Base-by-base conservation (phyloP, 2,797 vertebrate species). In the Calcarius lapponicus region DNA sequence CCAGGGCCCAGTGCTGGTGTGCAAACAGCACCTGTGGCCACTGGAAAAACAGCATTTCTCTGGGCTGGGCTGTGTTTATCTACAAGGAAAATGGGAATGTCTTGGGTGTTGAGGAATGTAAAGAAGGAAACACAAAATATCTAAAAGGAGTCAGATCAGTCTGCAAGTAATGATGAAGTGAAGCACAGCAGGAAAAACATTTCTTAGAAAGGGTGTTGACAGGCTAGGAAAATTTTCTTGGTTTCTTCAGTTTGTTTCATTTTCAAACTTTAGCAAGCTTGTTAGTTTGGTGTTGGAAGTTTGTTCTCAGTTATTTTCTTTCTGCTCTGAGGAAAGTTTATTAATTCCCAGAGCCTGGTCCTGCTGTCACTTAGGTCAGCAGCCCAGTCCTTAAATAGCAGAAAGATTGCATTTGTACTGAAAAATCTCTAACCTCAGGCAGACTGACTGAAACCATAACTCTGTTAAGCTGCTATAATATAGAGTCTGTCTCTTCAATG, bases 361-460 rank as follows among this genome's bases (percentile, higher is more conserved):
- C 50, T 65, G 22, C 36, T 64, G 60, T 61, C 60, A 61, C 29
- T 88, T 47, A n/a, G 79, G 65, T 83, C 70, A 79, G 58, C 10
- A 24, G 58, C 51, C 31, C 25, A 16, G 42, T 65, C 34, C 28
- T 74, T 47, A 51, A 88, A 65, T 40, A 26, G 64, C 17, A 88
- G 73, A 48, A 92, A 43, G 69, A 72, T 31, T 70, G 62, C 38
- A 81, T 88, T 86, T 78, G 34, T 51, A 54, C 40, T 69, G 90
- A 69, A 80, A 73, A 75, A 51, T 53, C 54, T 84, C 45, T 75
- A 81, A 64, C 69, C 2, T 3, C 60, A 75, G 80, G 51, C 43
- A 91, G 61, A 31, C 32, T 54, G 29, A 54, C 85, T 60, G 58
- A 75, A 69, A 50, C 60, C 0, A 0, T 86, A 80, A 83, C 70